Percentiles rank a stretch among this genome's conserved stretches.
phyloP scores from a whole-genome alignment of 2,113 vertebrate species.

The Galemys pyrenaicus region DNA sequence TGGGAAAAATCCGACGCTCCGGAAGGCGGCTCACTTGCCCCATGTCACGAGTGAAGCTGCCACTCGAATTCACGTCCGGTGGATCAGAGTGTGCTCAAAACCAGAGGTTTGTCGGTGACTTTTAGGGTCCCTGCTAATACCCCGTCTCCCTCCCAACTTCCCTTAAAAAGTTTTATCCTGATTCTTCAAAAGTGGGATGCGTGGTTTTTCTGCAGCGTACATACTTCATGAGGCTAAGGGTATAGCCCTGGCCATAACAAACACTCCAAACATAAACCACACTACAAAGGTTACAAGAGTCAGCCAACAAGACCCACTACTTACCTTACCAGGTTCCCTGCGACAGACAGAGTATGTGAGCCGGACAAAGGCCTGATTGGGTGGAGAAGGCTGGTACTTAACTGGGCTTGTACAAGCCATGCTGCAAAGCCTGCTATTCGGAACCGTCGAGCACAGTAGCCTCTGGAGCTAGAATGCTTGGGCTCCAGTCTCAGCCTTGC shows the following conservation, averaged over 20 bases:
- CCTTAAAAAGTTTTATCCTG: not conserved
- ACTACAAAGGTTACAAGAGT: not conserved
- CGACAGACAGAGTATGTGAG: not conserved
- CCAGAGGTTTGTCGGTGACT: not conserved
- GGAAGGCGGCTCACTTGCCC: not conserved
- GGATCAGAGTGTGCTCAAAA: not conserved
- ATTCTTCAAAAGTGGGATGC: not conserved
- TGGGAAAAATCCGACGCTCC: not conserved
- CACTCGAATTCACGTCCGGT: not conserved
- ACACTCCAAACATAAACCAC: not conserved
- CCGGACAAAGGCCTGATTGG: not conserved
- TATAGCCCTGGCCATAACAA: not conserved
- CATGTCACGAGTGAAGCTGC: not conserved
- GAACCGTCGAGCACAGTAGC: not conserved
- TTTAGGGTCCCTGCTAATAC: not conserved
- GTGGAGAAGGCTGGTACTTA: not conserved
- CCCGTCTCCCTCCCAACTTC: not conserved
- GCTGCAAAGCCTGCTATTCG: not conserved
- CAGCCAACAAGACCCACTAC: no score
- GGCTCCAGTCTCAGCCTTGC: not conserved
- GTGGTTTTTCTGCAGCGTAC: not conserved
- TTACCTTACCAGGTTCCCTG: not conserved
- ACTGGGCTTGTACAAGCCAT: not conserved
- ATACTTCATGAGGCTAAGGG: not conserved
- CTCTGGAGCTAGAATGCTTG: not conserved